These are phyloP conservation scores for Neosilurus mollespiculum DNA, from an alignment of 2,797 vertebrate genomes.

Conservation along the genomic window DNA sequence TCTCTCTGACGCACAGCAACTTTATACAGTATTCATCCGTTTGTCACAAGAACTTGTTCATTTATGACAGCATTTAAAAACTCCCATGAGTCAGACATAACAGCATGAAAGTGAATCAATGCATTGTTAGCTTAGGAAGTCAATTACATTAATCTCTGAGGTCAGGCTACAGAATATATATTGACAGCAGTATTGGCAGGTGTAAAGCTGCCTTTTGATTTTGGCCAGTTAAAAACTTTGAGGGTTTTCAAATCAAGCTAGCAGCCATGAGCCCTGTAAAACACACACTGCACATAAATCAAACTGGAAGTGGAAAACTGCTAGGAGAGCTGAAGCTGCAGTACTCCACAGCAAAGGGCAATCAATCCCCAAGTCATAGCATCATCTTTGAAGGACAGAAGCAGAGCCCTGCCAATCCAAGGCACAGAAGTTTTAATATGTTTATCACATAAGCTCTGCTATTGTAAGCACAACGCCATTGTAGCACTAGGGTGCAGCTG, in stretches of 20 bases:
- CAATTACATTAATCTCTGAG: neutral
- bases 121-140: neutral
- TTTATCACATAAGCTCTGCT: conserved; percentile 10
- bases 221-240: conserved; percentile 1
- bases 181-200: conserved; percentile 9
- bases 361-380: conserved; percentile 39
- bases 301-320: conserved; percentile 31
- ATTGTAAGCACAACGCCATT: conserved; percentile 9
- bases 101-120: neutral
- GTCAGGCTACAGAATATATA: neutral
- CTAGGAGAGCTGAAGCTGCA: conserved; percentile 33
- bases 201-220: conserved; percentile 3
- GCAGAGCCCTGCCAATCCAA: conserved; percentile 23
- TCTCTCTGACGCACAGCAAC: conserved; percentile 17
- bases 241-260: conserved; percentile 27
- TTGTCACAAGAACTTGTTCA: neutral
- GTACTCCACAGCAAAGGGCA: conserved; percentile 26
- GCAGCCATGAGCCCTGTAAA: conserved; percentile 20
- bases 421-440: conserved; percentile 19
- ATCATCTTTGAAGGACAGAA: conserved; percentile 30
- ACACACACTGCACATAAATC: conserved; percentile 26
- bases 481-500: neutral
- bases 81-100: neutral
- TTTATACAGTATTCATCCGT: conserved; percentile 5
- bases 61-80: neutral